Evolutionary conservation across 2,888 invertebrate species (phyloP).

Genomic region (Saturnia pavonia): DNA sequence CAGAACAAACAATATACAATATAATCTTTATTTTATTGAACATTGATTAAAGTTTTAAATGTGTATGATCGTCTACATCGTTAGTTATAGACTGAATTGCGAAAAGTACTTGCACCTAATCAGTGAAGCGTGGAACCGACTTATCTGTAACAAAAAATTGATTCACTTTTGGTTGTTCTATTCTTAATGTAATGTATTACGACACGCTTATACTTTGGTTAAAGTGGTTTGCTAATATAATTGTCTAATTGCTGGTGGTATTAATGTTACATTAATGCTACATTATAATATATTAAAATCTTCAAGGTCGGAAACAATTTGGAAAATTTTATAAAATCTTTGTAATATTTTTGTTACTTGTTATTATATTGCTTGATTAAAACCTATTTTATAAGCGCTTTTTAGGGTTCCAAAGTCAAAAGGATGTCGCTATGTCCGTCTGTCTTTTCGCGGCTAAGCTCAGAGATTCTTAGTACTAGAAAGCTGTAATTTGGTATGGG

Average conservation of each 20-base stretch:
- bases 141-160: constrained; percentile 41
- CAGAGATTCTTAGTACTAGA: too few species aligned
- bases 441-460: too few species aligned
- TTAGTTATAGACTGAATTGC: constrained; percentile 47
- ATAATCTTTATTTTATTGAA: constrained; percentile 41
- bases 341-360: neutral
- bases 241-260: neutral
- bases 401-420: too few species aligned
- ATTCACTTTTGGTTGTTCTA: constrained; percentile 43
- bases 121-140: constrained; percentile 50
- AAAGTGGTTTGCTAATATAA: neutral
- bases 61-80: constrained; percentile 45
- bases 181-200: neutral
- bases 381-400: too few species aligned
- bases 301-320: neutral
- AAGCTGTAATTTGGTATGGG: too few species aligned
- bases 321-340: too few species aligned
- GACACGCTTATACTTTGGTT: neutral
- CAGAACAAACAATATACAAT: constrained; percentile 18
- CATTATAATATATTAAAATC: neutral
- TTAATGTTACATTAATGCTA: neutral
- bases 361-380: neutral
- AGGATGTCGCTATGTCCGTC: too few species aligned
- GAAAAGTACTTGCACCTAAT: constrained; percentile 39
- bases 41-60: constrained; percentile 21